Base-by-base conservation (phyloP, 2,113 vertebrate genomes). In the Stegastes partitus region DNA sequence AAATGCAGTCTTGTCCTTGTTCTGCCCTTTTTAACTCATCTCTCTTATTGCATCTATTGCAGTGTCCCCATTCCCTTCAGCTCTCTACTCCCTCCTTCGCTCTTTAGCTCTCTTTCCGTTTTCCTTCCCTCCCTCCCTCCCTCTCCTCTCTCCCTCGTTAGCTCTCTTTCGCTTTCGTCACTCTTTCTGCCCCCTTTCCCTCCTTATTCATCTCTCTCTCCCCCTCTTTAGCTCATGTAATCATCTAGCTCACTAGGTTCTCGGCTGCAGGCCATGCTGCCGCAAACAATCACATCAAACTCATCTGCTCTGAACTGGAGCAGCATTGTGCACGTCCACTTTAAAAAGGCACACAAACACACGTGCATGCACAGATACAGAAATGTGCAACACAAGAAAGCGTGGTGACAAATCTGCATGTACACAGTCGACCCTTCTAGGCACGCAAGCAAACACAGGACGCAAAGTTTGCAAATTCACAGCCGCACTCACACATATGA, bases 151-250 rank as follows among this genome's bases (percentile, higher is more conserved):
- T 51, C 37, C 58, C 73, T 80, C 34, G 5, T 88, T 88, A 78
- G 62, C 74, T 78, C 73, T 50, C 37, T 74, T 66, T 51, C n/a
- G 11, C 50, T 56, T 55, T 62, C 28, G 25, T 73, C 82, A 51
- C 42, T 83, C 78, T 58, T 8, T 77, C 77, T 79, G 64, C 56
- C 79, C 73, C 59, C 69, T 70, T 64, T 74, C 84, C 26, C 55
- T 82, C 55, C 50, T 39, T 23, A 72, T 73, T 82, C 54, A 69
- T 68, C 49, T 68, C 68, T 54, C 61, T 88, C 77, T 82, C 83
- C 91, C 87, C 66, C 93, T 92, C 86, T 93, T 93, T 89, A 88
- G 83, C 85, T 94, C 92, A 94, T 83, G 84, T 84, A 88, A 90
- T 88, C 87, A 82, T 91, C 84, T 86, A 80, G 88, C 83, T 90